Evolutionary conservation across 2,113 vertebrate genomes (phyloP), one percentile per base, ranked within the genome.

Genomic region (Hippocampus guttulatus): DNA sequence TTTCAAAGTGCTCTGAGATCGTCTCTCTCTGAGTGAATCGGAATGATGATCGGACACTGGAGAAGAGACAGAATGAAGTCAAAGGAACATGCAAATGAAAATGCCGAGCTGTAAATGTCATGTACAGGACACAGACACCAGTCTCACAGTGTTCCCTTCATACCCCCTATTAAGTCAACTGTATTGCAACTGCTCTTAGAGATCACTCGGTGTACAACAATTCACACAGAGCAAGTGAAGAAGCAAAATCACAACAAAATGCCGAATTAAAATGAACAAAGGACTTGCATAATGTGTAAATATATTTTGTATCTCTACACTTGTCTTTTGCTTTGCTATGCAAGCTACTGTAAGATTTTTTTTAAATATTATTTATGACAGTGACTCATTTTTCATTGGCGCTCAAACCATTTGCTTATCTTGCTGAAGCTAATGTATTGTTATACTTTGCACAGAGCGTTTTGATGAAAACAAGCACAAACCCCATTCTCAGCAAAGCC

Each of bases 391-490:
- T 85, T 84, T 85, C 64, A 79, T 85, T 80, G 75, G 85, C 84
- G 88, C 88, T 88, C 81, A 89, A 84, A 88, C 76, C 79, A 76
- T 87, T 86, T 76, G 84, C 85, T 91, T 85, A 80, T 85, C 85
- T 88, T 81, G 64, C 87, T 72, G 67, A 88, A 84, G 84, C 88
- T 90, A 88, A 84, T 81, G 82, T 87, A 89, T 88, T 72, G 77
- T 88, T 91, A 89, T 92, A 91, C 81, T 93, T 92, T 93, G 92
- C 92, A 93, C 92, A 90, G 88, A 87, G 85, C 80, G 63, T 92
- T 90, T 89, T 85, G 89, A 83, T 86, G 85, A 89, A 88, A 85
- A 92, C 83, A 93, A 93, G 92, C 92, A 93, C 92, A 93, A 92
- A 88, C 82, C 5, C 76, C 77, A 82, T 84, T 85, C 75, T 89